Evolutionary conservation across 1,140 invertebrate species (phyloP).

Genomic region (Drosophila tristis): DNA sequence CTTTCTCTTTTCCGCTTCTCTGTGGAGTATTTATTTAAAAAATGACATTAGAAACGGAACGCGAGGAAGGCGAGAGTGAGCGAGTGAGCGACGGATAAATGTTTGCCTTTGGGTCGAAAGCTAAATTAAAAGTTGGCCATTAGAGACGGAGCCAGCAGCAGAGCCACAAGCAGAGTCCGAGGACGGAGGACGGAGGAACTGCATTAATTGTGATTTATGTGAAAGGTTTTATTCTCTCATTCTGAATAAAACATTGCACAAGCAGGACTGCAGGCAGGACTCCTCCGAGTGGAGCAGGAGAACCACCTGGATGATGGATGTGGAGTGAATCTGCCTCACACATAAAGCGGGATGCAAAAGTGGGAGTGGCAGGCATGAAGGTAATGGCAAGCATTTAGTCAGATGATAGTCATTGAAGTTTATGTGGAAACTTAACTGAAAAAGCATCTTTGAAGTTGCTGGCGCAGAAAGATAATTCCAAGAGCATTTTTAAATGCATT

Average conservation of each 20-base stretch:
- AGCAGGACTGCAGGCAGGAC: background rate
- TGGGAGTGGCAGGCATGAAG: no score
- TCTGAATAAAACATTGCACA: slow-evolving; percentile 19
- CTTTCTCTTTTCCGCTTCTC: background rate
- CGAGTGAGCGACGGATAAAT: slow-evolving; percentile 17
- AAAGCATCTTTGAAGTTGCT: no score
- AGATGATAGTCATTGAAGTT: no score
- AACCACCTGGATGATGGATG: no score
- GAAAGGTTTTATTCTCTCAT: slow-evolving; percentile 14
- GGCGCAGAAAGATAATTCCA: no score
- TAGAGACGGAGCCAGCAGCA: slow-evolving; percentile 5
- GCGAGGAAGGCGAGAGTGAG: slow-evolving; percentile 21
- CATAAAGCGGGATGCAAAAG: no score
- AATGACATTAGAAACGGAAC: slow-evolving; percentile 38
- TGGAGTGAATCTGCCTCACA: no score
- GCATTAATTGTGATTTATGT: slow-evolving; percentile 66
- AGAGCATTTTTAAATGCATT: no score
- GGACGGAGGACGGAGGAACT: background rate
- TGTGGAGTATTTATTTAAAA: slow-evolving; percentile 48
- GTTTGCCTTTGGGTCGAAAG: slow-evolving; percentile 40
- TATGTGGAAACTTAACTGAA: no score
- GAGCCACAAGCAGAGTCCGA: no score
- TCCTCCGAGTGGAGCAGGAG: no score
- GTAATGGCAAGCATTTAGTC: no score
- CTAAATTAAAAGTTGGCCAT: slow-evolving; percentile 60